Percentiles rank a stretch among this genome's conserved stretches.
phyloP scores from a whole-genome alignment of 1,140 invertebrate genomes.

The Cyclina sinensis region DNA sequence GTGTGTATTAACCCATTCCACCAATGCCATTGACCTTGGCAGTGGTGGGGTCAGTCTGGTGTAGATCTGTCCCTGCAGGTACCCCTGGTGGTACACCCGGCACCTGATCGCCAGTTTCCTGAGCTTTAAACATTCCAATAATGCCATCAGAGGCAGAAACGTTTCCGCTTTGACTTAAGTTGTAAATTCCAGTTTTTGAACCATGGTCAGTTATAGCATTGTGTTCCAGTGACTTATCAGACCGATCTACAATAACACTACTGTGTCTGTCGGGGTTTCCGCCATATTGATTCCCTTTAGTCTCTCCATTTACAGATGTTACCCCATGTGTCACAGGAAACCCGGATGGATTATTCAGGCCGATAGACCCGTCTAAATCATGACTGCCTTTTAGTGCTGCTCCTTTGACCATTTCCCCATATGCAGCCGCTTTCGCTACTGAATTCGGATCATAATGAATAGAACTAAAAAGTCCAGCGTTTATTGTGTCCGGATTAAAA shows the following conservation, averaged over 20 bases:
- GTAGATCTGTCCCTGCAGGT: too few species aligned
- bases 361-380: neutral
- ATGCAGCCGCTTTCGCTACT: neutral
- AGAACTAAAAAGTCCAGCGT: conserved; percentile 33
- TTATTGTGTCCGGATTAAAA: conserved; percentile 46
- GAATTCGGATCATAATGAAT: conserved; percentile 4
- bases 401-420: neutral
- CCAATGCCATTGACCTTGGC: too few species aligned
- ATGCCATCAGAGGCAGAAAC: neutral
- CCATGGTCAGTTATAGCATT: too few species aligned
- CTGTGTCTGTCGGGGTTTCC: neutral
- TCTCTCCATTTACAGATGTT: neutral
- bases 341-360: neutral
- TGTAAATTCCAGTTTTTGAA: neutral
- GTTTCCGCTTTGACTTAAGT: neutral
- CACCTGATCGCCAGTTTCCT: too few species aligned
- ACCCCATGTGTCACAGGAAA: neutral
- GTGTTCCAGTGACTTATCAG: neutral
- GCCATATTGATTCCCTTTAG: neutral
- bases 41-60: too few species aligned
- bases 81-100: too few species aligned
- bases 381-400: neutral
- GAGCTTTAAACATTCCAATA: neutral
- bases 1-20: too few species aligned
- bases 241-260: neutral